Conservation (phyloP, 2,797 vertebrate genomes). For the Esox lucius region DNA sequence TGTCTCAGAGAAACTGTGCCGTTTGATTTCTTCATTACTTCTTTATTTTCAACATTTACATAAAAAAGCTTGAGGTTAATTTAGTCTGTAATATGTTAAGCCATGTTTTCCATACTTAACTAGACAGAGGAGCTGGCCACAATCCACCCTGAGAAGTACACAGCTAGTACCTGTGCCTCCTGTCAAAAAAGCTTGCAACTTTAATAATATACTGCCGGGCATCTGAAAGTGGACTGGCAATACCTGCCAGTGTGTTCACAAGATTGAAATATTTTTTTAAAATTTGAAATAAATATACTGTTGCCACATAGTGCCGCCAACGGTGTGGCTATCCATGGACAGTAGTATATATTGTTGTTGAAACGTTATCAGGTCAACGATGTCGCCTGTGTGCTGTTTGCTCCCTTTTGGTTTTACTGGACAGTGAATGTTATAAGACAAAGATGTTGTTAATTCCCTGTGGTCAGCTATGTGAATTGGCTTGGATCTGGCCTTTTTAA, state of each 20-base stretch:
- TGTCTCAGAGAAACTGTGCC: not conserved
- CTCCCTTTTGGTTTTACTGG: not conserved
- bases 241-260: not conserved
- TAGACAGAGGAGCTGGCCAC: not conserved
- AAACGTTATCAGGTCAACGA: not conserved
- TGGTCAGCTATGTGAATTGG: not conserved
- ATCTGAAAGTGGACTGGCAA: slow-evolving; percentile 39
- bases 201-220: slow-evolving; percentile 39
- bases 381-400: not conserved
- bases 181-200: slow-evolving; percentile 29
- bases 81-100: not conserved
- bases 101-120: not conserved
- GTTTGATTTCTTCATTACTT: not conserved
- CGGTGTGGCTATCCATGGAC: not conserved
- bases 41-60: not conserved
- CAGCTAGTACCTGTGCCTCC: not conserved
- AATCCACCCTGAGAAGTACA: not conserved
- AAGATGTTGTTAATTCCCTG: not conserved
- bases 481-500: not conserved
- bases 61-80: not conserved
- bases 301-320: not conserved
- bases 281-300: not conserved
- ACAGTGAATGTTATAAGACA: not conserved
- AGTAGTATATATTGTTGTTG: not conserved
- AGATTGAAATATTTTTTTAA: not conserved